Evolutionary conservation across 2,113 vertebrate species (phyloP).

Genomic region (Ploceus nigricollis): DNA sequence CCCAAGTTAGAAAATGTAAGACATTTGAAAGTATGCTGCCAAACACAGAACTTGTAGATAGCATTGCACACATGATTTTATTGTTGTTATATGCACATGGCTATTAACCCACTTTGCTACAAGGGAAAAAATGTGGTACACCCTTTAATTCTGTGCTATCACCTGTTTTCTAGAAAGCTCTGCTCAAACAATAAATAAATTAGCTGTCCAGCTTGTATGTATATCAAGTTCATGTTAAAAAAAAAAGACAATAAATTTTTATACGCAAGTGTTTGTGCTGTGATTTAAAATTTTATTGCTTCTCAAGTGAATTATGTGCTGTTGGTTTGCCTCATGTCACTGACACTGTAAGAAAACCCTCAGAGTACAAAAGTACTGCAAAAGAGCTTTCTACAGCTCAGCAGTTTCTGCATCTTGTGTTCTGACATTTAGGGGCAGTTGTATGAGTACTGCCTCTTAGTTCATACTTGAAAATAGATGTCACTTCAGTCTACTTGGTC

Average conservation of each 20-base stretch:
- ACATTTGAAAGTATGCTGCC: not conserved
- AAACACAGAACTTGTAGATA: not conserved
- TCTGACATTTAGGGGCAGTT: not conserved
- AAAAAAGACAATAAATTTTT: conserved; percentile 47
- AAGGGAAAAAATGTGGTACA: not conserved
- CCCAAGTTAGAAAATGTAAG: not conserved
- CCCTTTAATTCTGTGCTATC: not conserved
- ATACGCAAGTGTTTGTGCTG: not conserved
- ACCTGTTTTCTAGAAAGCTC: not conserved
- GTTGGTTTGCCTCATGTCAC: not conserved
- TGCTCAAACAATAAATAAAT: not conserved
- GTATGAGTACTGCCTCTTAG: not conserved
- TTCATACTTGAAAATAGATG: not conserved
- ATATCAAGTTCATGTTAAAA: not conserved
- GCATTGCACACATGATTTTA: not conserved
- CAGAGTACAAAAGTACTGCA: rapidly evolving
- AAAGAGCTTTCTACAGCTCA: not conserved
- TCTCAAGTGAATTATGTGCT: not conserved
- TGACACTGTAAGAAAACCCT: not conserved
- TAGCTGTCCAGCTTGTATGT: not conserved
- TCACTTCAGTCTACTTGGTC: not conserved
- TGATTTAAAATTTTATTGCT: not conserved
- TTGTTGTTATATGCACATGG: not conserved
- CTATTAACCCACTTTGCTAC: not conserved
- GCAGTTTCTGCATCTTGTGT: not conserved